These are phyloP conservation scores for Chiroxiphia lanceolata DNA, from an alignment of 2,797 vertebrate species.

Conservation along the genomic window DNA sequence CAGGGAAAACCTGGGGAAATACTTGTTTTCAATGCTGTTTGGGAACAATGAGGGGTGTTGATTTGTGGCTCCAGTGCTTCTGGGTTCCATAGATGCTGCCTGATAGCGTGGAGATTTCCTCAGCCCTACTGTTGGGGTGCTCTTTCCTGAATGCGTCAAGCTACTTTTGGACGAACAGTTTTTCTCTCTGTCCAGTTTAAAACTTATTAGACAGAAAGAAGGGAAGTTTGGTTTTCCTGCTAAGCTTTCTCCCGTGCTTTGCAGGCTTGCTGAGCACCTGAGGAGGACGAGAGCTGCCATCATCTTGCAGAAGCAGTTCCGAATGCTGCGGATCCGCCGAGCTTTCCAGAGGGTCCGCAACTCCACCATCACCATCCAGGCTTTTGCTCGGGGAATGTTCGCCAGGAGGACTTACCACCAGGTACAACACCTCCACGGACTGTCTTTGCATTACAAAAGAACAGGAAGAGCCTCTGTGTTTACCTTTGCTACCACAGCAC, in stretches of 20 bases:
- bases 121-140: not conserved
- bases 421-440: conserved; percentile 65
- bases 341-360: conserved; percentile 73
- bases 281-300: conserved; percentile 83
- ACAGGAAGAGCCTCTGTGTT: not conserved
- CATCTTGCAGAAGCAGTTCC: conserved; percentile 87
- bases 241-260: not conserved
- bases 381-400: conserved; percentile 86
- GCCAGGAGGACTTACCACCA: conserved; percentile 84
- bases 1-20: not conserved
- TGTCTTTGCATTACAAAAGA: not conserved
- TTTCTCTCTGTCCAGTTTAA: not conserved
- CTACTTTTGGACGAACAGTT: not conserved
- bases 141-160: not conserved
- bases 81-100: not conserved
- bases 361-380: conserved; percentile 86
- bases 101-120: not conserved
- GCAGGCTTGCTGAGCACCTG: conserved; percentile 82
- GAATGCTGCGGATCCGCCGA: conserved; percentile 82
- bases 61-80: not conserved
- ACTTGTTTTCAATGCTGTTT: not conserved
- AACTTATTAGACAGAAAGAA: not conserved
- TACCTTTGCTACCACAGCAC: not conserved
- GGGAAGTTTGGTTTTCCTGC: not conserved
- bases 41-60: not conserved